Percentiles rank a stretch among this genome's conserved stretches.
These are phyloP conservation scores for Phyllotis vaccarum DNA, from an alignment of 2,797 vertebrate species.

Conservation along the genomic window DNA sequence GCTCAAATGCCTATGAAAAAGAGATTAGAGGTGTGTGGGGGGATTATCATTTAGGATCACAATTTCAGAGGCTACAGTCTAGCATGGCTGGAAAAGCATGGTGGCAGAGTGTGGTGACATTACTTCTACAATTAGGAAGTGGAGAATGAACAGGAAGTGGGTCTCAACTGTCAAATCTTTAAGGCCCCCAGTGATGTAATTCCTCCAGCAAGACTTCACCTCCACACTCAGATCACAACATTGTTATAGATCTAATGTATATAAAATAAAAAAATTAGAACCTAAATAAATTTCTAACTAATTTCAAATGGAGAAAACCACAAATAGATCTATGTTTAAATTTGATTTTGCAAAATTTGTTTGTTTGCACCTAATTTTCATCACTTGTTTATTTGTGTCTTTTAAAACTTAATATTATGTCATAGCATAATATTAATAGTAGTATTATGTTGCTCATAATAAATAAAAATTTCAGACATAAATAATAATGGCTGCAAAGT, in stretches of 20 bases:
- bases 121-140: background rate
- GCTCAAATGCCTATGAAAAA: background rate
- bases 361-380: background rate
- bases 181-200: background rate
- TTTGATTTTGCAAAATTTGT: background rate
- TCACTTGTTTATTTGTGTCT: slow-evolving; percentile 16
- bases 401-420: slow-evolving; percentile 5
- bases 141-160: background rate
- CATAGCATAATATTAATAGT: background rate
- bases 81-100: background rate
- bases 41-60: background rate
- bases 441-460: background rate
- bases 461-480: background rate
- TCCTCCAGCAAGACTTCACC: background rate
- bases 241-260: background rate
- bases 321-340: background rate
- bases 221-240: background rate
- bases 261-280: background rate
- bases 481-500: slow-evolving; percentile 24
- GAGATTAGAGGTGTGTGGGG: background rate
- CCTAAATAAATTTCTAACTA: background rate
- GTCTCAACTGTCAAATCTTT: background rate
- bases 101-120: background rate
- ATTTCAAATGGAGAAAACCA: background rate
- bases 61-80: background rate